These are phyloP conservation scores for Noctuana brunneofusca DNA, from an alignment of 2,888 invertebrate species.

Conservation along the genomic window DNA sequence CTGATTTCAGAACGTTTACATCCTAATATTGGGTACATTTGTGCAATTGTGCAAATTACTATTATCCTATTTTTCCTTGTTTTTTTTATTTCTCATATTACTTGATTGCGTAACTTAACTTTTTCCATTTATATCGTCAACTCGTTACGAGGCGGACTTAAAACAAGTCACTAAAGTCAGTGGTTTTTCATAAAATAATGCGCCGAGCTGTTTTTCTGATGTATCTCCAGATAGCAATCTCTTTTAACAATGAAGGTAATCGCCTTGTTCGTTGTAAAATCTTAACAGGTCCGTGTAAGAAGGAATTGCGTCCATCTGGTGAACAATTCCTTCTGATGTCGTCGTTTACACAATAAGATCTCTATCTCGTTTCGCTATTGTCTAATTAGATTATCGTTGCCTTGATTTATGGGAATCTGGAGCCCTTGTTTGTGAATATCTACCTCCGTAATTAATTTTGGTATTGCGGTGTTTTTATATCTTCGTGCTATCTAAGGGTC, in stretches of 20 bases:
- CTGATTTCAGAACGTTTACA: background rate
- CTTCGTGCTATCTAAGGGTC: background rate
- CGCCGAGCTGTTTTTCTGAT: conserved; percentile 22
- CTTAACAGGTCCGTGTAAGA: conserved; percentile 33
- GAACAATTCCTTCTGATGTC: conserved; percentile 31
- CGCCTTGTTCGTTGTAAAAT: conserved; percentile 31
- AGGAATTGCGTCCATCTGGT: conserved; percentile 33
- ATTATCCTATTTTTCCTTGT: background rate
- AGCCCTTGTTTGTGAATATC: conserved; percentile 6
- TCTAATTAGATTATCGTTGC: conserved; percentile 28
- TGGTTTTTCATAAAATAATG: conserved; percentile 32
- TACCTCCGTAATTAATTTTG: background rate
- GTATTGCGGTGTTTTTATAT: background rate
- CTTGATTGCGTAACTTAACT: background rate
- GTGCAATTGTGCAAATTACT: background rate
- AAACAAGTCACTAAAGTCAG: conserved; percentile 12
- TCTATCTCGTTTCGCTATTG: conserved; percentile 29
- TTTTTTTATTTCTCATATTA: too few species aligned
- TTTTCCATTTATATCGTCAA: background rate
- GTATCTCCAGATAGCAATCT: conserved; percentile 32
- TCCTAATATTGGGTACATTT: background rate
- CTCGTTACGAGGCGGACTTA: background rate
- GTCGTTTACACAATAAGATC: conserved; percentile 34
- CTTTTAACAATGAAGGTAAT: conserved; percentile 33
- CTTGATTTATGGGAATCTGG: conserved; percentile 16